These are phyloP conservation scores for Galago senegalensis DNA, from an alignment of 2,797 vertebrate species.

Conservation along the genomic window DNA sequence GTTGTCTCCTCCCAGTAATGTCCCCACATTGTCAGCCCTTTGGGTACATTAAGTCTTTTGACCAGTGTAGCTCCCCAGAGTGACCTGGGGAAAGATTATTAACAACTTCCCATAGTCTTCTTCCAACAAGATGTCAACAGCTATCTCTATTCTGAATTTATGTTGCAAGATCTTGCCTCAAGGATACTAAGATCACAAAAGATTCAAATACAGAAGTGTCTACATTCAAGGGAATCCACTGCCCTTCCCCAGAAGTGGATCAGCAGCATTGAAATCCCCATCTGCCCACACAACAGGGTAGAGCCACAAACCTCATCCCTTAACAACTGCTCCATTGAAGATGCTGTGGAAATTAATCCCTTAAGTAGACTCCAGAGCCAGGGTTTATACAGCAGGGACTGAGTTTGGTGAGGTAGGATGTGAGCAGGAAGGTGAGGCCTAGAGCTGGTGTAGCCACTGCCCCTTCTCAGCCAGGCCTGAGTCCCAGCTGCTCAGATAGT, in stretches of 20 bases:
- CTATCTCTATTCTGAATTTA: neutral
- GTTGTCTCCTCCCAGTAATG: neutral
- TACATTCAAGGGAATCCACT: neutral
- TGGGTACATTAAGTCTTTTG: too few species aligned
- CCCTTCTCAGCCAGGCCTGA: neutral
- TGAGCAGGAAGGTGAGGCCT: neutral
- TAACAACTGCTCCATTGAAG: too few species aligned
- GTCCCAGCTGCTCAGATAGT: neutral
- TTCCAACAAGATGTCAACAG: neutral
- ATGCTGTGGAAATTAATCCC: too few species aligned
- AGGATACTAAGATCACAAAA: neutral
- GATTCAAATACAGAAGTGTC: neutral
- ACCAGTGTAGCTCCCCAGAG: too few species aligned
- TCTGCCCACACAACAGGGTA: neutral
- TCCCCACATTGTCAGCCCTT: neutral
- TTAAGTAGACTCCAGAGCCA: neutral
- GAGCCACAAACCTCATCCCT: too few species aligned
- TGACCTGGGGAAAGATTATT: neutral
- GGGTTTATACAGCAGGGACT: too few species aligned
- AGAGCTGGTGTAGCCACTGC: too few species aligned
- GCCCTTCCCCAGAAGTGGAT: neutral
- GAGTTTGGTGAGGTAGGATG: neutral
- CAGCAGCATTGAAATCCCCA: neutral
- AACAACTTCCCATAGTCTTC: neutral
- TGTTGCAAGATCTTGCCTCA: neutral